These are phyloP conservation scores for Pollachius pollachius DNA, from an alignment of 2,113 vertebrate genomes.

Conservation along the genomic window DNA sequence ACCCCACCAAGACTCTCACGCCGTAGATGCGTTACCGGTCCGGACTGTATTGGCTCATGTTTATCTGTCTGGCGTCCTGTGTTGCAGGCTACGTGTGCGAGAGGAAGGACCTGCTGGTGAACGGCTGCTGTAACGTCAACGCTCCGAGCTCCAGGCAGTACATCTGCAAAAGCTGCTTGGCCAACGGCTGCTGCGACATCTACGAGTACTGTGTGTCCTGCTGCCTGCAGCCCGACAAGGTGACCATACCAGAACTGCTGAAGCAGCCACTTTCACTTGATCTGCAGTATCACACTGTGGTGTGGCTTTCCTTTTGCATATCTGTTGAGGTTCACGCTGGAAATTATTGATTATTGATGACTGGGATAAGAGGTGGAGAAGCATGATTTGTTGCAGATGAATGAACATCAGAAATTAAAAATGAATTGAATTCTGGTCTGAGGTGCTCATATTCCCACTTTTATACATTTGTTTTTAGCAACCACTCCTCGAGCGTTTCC, in stretches of 20 bases:
- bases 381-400: too few relatives aligned
- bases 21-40: too few relatives aligned
- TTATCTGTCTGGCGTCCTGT: neutral
- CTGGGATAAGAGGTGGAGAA: too few relatives aligned
- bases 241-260: constrained; percentile 40
- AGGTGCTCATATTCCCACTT: neutral
- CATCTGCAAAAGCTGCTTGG: constrained; percentile 88
- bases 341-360: too few relatives aligned
- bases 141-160: constrained; percentile 78
- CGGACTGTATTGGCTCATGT: neutral
- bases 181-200: constrained; percentile 88
- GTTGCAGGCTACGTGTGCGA: constrained; percentile 92
- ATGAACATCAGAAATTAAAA: too few relatives aligned
- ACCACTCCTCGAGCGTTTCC: constrained; percentile 90
- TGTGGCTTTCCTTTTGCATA: too few relatives aligned
- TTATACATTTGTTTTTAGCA: constrained; percentile 73
- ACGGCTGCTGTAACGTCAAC: constrained; percentile 87
- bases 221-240: constrained; percentile 95
- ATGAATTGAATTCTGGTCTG: constrained; percentile 10
- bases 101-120: constrained; percentile 86
- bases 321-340: too few relatives aligned
- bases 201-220: constrained; percentile 96
- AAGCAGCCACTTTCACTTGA: neutral
- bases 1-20: too few relatives aligned
- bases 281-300: neutral